Conservation (phyloP, 2,113 vertebrate species). For the Procapra przewalskii region DNA sequence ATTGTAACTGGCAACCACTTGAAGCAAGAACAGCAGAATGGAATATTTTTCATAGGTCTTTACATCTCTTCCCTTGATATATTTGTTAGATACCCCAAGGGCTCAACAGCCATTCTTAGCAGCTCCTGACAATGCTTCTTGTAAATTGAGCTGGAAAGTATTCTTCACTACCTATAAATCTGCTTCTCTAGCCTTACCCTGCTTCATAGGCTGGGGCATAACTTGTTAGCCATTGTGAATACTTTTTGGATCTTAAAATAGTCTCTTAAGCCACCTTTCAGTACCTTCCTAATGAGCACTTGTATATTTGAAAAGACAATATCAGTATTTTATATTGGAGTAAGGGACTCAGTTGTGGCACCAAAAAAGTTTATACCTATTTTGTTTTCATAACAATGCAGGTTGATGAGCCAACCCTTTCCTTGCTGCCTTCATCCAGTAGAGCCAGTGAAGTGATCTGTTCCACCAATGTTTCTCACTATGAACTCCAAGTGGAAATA, state of each 20-base stretch:
- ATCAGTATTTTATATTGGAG: neutral
- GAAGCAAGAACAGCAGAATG: neutral
- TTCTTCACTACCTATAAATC: neutral
- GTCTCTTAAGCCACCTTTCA: neutral
- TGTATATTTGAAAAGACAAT: neutral
- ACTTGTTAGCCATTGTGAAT: neutral
- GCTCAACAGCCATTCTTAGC: neutral
- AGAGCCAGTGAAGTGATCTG: slow-evolving; percentile 83
- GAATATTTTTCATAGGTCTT: neutral
- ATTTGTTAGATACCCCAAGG: neutral
- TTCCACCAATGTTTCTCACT: slow-evolving; percentile 88
- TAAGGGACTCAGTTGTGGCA: neutral
- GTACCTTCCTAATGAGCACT: neutral
- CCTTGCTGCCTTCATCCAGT: slow-evolving; percentile 79
- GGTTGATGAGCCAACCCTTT: slow-evolving; percentile 85
- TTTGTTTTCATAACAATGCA: slow-evolving; percentile 69
- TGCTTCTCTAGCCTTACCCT: neutral
- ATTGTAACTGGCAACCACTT: neutral
- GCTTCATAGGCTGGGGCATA: neutral
- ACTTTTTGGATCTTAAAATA: neutral
- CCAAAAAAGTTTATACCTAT: neutral
- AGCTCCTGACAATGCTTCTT: neutral
- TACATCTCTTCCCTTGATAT: neutral
- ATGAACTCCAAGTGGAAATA: slow-evolving; percentile 94
- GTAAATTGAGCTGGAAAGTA: neutral